A percentile compares a stretch with the other conserved stretches of the same genome.
phyloP scores from a whole-genome alignment of 1,140 invertebrate species.

The Condylostylus longicornis region DNA sequence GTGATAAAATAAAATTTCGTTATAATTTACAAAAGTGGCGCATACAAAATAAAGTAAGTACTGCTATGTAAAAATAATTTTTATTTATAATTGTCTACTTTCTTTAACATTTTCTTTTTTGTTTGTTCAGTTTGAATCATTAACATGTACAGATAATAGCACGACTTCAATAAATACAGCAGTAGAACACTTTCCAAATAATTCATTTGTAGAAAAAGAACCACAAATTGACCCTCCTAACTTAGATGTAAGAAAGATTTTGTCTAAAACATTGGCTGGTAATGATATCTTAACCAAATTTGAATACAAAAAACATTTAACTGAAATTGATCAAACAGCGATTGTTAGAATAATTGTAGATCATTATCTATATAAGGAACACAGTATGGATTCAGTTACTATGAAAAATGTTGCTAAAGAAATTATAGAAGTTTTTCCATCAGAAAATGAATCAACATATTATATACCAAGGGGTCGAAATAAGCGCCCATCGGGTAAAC shows the following conservation, averaged over 20 bases:
- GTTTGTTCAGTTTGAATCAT: no score
- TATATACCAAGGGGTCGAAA: neutral
- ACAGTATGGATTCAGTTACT: neutral
- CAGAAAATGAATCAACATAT: neutral
- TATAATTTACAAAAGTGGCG: no score
- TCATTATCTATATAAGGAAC: neutral
- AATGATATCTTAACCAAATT: slow-evolving; percentile 1
- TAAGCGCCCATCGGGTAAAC: neutral
- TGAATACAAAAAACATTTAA: neutral
- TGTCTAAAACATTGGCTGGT: neutral
- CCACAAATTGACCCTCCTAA: no score
- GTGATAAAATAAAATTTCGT: no score
- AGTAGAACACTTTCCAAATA: no score
- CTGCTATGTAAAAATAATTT: no score
- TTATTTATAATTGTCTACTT: no score
- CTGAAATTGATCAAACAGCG: neutral
- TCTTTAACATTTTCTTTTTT: no score
- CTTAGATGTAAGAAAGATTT: neutral
- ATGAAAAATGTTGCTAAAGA: neutral
- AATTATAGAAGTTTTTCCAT: neutral
- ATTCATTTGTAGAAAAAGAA: no score
- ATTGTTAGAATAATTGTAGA: neutral
- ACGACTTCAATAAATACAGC: no score
- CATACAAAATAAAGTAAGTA: no score
- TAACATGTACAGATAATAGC: no score